Evolutionary conservation across 2,113 vertebrate species (phyloP), one percentile per base, ranked within the genome.

Genomic region (Rhea americana): DNA sequence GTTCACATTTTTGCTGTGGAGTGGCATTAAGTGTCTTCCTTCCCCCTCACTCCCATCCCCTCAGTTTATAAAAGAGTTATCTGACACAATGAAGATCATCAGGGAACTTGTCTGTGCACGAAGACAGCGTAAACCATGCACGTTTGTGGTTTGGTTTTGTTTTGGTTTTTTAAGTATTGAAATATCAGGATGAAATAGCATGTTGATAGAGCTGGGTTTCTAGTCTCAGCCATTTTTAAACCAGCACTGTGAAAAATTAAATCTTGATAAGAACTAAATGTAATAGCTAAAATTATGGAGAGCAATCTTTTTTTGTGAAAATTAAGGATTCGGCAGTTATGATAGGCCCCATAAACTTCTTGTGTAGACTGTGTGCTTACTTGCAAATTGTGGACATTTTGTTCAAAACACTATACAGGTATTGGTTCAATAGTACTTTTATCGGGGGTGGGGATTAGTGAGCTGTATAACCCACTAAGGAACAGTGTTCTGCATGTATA

Each of bases 121-220:
- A 21, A 41, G n/a, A 11, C 45, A 7, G n/a, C 68, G 20, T 35
- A 10, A 21, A 1, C 14, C 2, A 16, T 1, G 1, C 62, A 35
- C 35, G 35, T 35, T 35, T 35, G 35, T 35, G 35, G 35, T 35
- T 35, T 35, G 5, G 35, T 35, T 35, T 35, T 35, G 35, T 35
- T 35, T 35, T 35, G 35, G 35, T 35, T 35, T 35, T 35, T 35
- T 35, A 35, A 35, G 4, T 35, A 18, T 35, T 32, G 4, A 50
- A 75, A 62, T 2, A 21, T 11, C 3, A 4, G 28, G 21, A 25
- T 8, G 47, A 61, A 47, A 15, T 5, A 51, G 30, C 0, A 1
- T 3, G 6, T 1, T 4, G 30, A 16, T 11, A 26, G 48, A 18
- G 20, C 24, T 20, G 13, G 63, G 19, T 25, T 61, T 28, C 19